Evolutionary conservation across 2,888 invertebrate species (phyloP), one percentile per base, ranked within the genome.

Genomic region (Melanophora roralis): DNA sequence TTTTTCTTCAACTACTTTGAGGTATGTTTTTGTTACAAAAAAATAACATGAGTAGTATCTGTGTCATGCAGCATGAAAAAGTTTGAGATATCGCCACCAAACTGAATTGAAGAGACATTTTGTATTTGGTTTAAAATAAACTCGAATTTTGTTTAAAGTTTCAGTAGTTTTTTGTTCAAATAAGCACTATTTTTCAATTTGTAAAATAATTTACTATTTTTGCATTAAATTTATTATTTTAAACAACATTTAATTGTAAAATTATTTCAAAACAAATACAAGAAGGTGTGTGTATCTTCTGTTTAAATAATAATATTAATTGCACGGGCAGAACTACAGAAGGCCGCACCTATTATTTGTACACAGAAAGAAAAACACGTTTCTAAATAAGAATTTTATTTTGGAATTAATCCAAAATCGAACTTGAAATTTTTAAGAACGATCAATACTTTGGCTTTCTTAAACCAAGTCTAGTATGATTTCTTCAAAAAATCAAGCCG

Each of bases 171-270:
- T n/a, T n/a, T n/a, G n/a, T n/a, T n/a, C n/a, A n/a, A n/a, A n/a
- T n/a, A n/a, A n/a, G n/a, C n/a, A n/a, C n/a, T n/a, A n/a, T n/a
- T n/a, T n/a, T n/a, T n/a, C 27, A 40, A 19, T 0, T 7, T 34
- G 40, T 27, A 5, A 27, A 7, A 19, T 21, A 65, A 53, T 40
- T 53, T 51, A 51, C 12, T 12, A 5, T 27, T 12, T 27, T 14
- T 34, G 21, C 19, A 64, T 64, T 72, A 55, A 64, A 64, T 72
- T 53, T 40, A 67, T 43, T 38, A 38, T 53, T 55, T 55, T 40
- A 78, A 55, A 55, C 62, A 23, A 32, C 73, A 68, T 55, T 45
- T 73, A 68, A 62, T 62, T 68, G 78, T 67, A 68, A 78, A 73
- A 68, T 73, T 68, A 78, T 51, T 68, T 4, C 21, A 8, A 23